These are phyloP conservation scores for Plotosus lineatus DNA, from an alignment of 2,113 vertebrate species.

Conservation along the genomic window DNA sequence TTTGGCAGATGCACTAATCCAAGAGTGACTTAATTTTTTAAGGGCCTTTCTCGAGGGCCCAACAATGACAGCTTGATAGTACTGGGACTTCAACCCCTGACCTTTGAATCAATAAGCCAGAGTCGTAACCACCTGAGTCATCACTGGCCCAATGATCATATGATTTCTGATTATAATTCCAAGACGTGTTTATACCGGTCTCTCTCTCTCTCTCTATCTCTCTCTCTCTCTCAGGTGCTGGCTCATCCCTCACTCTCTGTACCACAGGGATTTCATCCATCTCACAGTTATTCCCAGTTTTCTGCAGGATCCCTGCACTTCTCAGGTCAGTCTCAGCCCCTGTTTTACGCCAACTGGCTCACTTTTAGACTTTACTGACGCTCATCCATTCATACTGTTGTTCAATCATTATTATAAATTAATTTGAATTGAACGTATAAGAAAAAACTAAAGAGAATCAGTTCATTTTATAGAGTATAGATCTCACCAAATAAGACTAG, in stretches of 20 bases:
- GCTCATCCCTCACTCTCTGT: conserved; percentile 75
- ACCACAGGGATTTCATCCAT: conserved; percentile 80
- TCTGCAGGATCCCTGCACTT: conserved; percentile 78
- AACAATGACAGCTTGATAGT: no score
- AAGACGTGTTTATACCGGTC: not conserved
- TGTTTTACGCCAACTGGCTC: not conserved
- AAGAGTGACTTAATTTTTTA: no score
- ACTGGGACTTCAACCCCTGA: no score
- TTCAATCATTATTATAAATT: not conserved
- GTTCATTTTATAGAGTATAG: no score
- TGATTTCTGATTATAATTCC: not conserved
- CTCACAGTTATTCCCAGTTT: conserved; percentile 80
- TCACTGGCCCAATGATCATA: no score
- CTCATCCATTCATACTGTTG: not conserved
- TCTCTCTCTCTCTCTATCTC: conserved; percentile 17
- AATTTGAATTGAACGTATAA: not conserved
- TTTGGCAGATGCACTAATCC: no score
- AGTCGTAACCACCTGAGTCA: no score
- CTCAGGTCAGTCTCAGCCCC: conserved; percentile 82
- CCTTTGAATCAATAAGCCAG: no score
- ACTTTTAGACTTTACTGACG: not conserved
- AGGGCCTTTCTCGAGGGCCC: no score
- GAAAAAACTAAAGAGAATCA: not conserved
- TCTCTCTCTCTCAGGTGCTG: conserved; percentile 55
- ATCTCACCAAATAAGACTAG: not conserved